Percentiles rank a stretch among this genome's conserved stretches.
Evolutionary conservation across 1,140 invertebrate genomes (phyloP).

Genomic region (Hetaerina americana): DNA sequence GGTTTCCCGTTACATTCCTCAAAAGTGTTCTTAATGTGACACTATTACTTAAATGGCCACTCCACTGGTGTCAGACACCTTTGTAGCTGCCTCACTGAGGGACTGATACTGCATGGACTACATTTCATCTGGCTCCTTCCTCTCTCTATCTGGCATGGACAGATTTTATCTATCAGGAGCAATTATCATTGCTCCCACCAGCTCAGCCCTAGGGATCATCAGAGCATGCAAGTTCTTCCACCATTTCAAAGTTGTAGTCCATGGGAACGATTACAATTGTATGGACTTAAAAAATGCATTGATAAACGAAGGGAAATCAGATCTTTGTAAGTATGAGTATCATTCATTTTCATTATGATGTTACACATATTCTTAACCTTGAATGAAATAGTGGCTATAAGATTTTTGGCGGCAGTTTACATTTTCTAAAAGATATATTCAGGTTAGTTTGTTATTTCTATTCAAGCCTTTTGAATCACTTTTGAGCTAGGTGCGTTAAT

Average conservation of each 20-base stretch:
- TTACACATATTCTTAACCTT: not conserved
- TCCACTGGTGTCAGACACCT: not conserved
- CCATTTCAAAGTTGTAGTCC: not conserved
- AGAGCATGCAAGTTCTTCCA: not conserved
- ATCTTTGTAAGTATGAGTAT: not conserved
- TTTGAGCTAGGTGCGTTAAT: too few relatives aligned
- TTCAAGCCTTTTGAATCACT: too few relatives aligned
- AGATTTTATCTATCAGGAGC: not conserved
- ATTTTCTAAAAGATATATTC: too few relatives aligned
- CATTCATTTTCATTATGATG: not conserved
- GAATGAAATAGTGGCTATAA: not conserved
- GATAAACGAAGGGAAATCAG: not conserved
- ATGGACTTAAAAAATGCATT: not conserved
- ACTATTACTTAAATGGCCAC: not conserved
- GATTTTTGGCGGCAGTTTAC: not conserved
- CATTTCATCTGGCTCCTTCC: not conserved
- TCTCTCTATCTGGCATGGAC: not conserved
- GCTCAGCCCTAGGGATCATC: not conserved
- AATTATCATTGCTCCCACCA: not conserved
- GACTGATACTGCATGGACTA: too few relatives aligned
- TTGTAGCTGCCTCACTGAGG: not conserved
- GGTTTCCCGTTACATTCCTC: not conserved
- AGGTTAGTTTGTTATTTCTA: too few relatives aligned
- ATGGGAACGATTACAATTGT: not conserved
- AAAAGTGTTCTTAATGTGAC: not conserved